phyloP scores from a whole-genome alignment of 2,113 vertebrate species.

The Xenopus borealis region DNA sequence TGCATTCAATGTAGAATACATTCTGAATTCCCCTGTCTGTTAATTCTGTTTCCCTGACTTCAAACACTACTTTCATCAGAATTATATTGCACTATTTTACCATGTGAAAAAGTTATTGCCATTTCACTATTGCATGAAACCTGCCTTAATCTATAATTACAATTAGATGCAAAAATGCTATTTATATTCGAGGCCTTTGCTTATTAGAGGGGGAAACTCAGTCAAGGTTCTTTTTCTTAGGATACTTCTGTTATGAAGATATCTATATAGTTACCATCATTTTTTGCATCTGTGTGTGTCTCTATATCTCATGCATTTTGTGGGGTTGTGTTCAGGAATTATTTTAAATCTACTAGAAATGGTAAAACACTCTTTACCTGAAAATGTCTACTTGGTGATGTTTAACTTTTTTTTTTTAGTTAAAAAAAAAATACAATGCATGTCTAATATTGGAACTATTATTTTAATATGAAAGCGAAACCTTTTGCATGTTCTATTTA shows the following conservation, averaged over 20 bases:
- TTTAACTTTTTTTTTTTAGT: constrained; percentile 25
- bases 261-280: neutral
- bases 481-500: constrained; percentile 35
- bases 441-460: constrained; percentile 31
- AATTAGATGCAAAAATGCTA: constrained; percentile 31
- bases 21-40: neutral
- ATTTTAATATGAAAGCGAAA: constrained; percentile 10
- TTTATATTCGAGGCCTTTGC: constrained; percentile 39
- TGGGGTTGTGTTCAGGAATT: constrained; percentile 5
- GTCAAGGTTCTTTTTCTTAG: neutral
- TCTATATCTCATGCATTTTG: neutral
- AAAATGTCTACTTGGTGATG: constrained; percentile 7
- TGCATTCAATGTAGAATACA: constrained; percentile 3
- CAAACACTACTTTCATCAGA: constrained; percentile 28
- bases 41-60: neutral
- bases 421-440: constrained; percentile 34
- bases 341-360: neutral
- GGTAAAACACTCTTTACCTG: constrained; percentile 4
- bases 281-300: neutral
- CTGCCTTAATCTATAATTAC: constrained; percentile 23
- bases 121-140: constrained; percentile 38
- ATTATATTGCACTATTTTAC: constrained; percentile 61
- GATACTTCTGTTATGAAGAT: neutral
- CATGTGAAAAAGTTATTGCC: constrained; percentile 8
- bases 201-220: constrained; percentile 10